Conservation (phyloP, 2,888 invertebrate species). For the Tetanocera ferruginea region DNA sequence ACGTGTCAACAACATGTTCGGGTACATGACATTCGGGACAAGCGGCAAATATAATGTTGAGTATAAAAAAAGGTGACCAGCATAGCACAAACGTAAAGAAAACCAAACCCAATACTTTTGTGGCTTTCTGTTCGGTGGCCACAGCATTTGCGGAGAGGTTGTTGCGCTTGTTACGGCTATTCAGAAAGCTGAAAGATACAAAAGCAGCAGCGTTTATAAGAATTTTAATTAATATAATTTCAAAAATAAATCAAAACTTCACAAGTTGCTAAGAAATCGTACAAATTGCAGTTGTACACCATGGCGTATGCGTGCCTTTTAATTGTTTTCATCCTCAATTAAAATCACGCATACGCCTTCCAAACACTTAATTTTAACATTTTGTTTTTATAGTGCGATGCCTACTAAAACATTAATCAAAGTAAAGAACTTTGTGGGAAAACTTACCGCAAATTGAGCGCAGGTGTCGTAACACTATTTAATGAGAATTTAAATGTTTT, state of each 20-base stretch:
- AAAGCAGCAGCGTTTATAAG: not conserved
- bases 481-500: conserved; percentile 75
- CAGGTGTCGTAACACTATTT: conserved; percentile 75
- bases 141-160: conserved; percentile 84
- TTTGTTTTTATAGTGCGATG: too few species aligned
- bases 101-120: conserved; percentile 87
- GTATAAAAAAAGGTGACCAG: conserved; percentile 93
- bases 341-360: too few species aligned
- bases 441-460: conserved; percentile 72
- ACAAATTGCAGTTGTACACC: not conserved
- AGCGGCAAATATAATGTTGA: conserved; percentile 88
- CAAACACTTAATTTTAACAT: too few species aligned
- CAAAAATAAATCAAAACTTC: conserved; percentile 16
- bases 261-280: not conserved
- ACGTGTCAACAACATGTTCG: conserved; percentile 78
- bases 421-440: not conserved
- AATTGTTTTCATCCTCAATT: not conserved
- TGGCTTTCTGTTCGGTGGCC: conserved; percentile 95
- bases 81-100: conserved; percentile 94
- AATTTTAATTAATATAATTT: conserved; percentile 26
- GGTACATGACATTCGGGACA: conserved; percentile 85
- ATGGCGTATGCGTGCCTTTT: not conserved
- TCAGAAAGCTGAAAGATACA: conserved; percentile 74
- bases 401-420: not conserved
- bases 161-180: conserved; percentile 79